phyloP scores from a whole-genome alignment of 2,113 vertebrate species.

The rabbit (Oryctolagus cuniculus) region mOryCun1.1 NC_091435.1:33303501-33304000 shows the following conservation, averaged over 20 bases:
- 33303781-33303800: neutral
- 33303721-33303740: slow-evolving; percentile 34
- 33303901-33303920: neutral
- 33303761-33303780: neutral
- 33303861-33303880: neutral
- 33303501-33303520: slow-evolving; percentile 45
- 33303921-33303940: neutral
- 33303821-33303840: neutral
- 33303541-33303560: slow-evolving; percentile 20
- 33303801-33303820: neutral
- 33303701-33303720: neutral
- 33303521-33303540: slow-evolving; percentile 18
- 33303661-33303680: slow-evolving; percentile 12
- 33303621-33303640: neutral
- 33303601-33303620: neutral
- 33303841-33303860: neutral
- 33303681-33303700: slow-evolving; percentile 18
- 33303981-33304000: neutral
- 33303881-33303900: neutral
- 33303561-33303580: slow-evolving; percentile 29
- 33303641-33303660: neutral
- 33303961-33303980: neutral
- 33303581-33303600: neutral
- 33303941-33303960: neutral
- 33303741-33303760: slow-evolving; percentile 46